Evolutionary conservation across 2,113 vertebrate species (phyloP).

Genomic region (Cyprinodon variegatus): DNA sequence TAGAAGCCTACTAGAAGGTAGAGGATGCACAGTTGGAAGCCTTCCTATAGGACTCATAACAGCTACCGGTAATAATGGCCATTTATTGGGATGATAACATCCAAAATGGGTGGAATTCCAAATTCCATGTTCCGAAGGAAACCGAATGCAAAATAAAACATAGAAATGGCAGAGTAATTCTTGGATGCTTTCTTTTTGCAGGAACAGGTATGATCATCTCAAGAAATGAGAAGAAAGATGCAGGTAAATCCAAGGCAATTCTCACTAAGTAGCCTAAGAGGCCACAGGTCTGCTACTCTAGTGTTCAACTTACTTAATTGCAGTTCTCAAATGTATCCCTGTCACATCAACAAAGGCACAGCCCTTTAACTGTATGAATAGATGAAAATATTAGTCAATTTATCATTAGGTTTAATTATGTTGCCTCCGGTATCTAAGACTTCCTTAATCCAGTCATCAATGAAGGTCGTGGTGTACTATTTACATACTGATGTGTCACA

Average conservation of each 20-base stretch:
- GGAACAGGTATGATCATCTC: neutral
- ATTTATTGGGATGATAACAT: no score
- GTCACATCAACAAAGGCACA: neutral
- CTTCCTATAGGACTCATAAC: no score
- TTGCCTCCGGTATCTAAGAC: neutral
- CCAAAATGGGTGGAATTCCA: no score
- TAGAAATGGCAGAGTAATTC: no score
- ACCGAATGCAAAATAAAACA: no score
- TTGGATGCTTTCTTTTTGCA: no score
- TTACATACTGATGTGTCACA: slow-evolving; percentile 14
- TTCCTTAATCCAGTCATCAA: neutral
- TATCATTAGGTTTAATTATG: neutral
- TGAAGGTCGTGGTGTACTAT: neutral
- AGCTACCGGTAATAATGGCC: no score
- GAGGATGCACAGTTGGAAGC: no score
- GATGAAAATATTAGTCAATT: neutral
- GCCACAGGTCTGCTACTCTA: neutral
- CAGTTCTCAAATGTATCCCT: no score
- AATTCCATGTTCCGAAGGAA: no score
- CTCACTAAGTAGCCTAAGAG: neutral
- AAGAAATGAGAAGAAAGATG: neutral
- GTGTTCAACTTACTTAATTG: neutral
- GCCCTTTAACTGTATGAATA: neutral
- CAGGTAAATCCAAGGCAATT: neutral
- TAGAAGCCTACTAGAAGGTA: no score